Percentiles rank a stretch among this genome's conserved stretches.
phyloP scores from a whole-genome alignment of 2,888 invertebrate species.

The Ypsolopha sequella region DNA sequence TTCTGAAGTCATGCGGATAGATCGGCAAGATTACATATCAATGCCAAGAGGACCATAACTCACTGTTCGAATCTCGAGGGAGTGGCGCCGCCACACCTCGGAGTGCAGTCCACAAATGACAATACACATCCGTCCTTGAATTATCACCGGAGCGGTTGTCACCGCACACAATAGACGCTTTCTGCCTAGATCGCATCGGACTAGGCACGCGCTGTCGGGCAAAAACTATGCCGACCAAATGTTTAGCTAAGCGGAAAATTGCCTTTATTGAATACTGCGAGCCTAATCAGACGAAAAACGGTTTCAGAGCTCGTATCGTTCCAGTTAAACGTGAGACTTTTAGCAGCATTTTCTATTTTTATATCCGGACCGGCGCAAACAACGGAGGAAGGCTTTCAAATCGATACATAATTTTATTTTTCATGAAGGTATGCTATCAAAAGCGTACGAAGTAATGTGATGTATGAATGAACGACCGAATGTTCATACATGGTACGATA shows the following conservation, averaged over 20 bases:
- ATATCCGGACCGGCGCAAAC: too few relatives aligned
- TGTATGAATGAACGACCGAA: too few relatives aligned
- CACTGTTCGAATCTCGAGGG: not conserved
- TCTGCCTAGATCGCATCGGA: slow-evolving; percentile 34
- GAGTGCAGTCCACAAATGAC: slow-evolving; percentile 16
- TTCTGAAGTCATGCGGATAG: too few relatives aligned
- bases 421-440: too few relatives aligned
- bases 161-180: slow-evolving; percentile 53
- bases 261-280: slow-evolving; percentile 1
- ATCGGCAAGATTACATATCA: too few relatives aligned
- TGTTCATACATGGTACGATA: too few relatives aligned
- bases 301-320: not conserved
- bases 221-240: slow-evolving; percentile 27
- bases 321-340: too few relatives aligned
- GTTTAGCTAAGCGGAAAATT: slow-evolving; percentile 22
- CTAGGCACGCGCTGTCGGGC: slow-evolving; percentile 35
- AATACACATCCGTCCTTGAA: slow-evolving; percentile 57
- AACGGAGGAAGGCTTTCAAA: too few relatives aligned
- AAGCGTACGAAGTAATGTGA: too few relatives aligned
- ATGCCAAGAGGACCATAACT: too few relatives aligned
- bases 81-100: not conserved
- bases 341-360: too few relatives aligned
- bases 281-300: not conserved
- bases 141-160: slow-evolving; percentile 61
- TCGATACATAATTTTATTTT: too few relatives aligned